phyloP scores from a whole-genome alignment of 2,797 vertebrate species.

The Pseudotriccus pelzelni region DNA sequence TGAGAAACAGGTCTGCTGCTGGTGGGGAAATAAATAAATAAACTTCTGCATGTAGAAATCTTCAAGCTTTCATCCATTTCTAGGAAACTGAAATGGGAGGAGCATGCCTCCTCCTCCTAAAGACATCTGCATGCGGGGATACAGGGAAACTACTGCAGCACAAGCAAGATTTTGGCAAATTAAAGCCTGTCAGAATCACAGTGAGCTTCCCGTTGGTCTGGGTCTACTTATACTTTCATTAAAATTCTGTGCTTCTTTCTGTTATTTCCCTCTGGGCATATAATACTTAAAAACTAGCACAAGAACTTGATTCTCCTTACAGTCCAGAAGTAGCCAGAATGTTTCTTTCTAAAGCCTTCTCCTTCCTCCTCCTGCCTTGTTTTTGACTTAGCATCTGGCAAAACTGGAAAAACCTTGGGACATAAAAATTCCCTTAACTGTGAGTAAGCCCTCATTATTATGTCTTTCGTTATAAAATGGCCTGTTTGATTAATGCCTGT shows the following conservation, averaged over 20 bases:
- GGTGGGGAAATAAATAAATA: neutral
- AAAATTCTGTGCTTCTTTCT: neutral
- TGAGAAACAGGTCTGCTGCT: conserved; percentile 17
- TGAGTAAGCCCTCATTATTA: conserved; percentile 48
- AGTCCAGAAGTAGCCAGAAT: neutral
- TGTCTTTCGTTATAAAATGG: neutral
- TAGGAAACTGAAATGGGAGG: conserved; percentile 40
- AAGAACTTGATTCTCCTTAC: neutral
- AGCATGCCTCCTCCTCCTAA: neutral
- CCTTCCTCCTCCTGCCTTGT: neutral
- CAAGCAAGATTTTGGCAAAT: conserved; percentile 19
- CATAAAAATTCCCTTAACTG: conserved; percentile 47
- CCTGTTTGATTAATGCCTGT: conserved; percentile 38
- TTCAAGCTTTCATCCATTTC: conserved; percentile 33
- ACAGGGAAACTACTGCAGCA: neutral
- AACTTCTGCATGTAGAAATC: neutral
- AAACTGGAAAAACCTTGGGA: conserved; percentile 42
- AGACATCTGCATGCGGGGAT: neutral
- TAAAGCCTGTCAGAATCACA: conserved; percentile 5
- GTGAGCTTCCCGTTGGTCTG: neutral
- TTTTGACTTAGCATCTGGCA: conserved; percentile 39
- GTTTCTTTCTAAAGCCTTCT: conserved; percentile 7
- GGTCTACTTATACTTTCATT: neutral
- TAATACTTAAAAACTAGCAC: neutral
- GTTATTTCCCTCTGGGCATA: neutral